Percentiles rank a stretch among this genome's conserved stretches.
phyloP scores from a whole-genome alignment of 2,888 invertebrate genomes.

The Polyommatus iphigenia region DNA sequence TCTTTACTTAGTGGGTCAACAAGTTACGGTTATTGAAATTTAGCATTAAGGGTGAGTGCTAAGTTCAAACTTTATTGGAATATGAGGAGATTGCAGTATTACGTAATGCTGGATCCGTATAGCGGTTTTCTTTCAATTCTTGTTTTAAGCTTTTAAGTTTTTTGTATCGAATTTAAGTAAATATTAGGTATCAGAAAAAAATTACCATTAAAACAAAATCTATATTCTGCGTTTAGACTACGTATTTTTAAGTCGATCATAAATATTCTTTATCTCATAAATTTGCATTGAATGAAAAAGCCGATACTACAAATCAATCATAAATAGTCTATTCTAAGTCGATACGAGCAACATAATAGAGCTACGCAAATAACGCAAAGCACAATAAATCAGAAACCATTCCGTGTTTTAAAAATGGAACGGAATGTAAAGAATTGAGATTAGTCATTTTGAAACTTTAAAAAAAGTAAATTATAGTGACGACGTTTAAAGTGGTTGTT shows the following conservation, averaged over 20 bases:
- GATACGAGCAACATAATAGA: background rate
- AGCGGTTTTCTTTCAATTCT: background rate
- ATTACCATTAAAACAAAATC: background rate
- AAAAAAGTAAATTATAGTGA: constrained; percentile 8
- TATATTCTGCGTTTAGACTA: background rate
- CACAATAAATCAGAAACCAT: constrained; percentile 1
- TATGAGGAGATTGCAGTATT: background rate
- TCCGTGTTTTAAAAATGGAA: background rate
- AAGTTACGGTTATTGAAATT: constrained; percentile 17
- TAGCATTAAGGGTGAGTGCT: constrained; percentile 12
- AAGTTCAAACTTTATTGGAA: background rate
- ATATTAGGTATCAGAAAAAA: no score
- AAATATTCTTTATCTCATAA: background rate
- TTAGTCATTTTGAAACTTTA: background rate
- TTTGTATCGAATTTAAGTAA: no score
- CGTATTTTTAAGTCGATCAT: background rate
- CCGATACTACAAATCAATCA: background rate
- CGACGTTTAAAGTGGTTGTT: constrained; percentile 20
- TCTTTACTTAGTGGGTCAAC: constrained; percentile 15
- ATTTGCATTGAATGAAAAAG: background rate
- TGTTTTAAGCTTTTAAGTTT: background rate
- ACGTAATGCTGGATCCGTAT: background rate
- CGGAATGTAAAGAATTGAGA: constrained; percentile 1
- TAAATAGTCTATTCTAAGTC: no score
- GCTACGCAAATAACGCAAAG: background rate